Evolutionary conservation across 2,113 vertebrate species (phyloP).

Genomic region (Gobio gobio): DNA sequence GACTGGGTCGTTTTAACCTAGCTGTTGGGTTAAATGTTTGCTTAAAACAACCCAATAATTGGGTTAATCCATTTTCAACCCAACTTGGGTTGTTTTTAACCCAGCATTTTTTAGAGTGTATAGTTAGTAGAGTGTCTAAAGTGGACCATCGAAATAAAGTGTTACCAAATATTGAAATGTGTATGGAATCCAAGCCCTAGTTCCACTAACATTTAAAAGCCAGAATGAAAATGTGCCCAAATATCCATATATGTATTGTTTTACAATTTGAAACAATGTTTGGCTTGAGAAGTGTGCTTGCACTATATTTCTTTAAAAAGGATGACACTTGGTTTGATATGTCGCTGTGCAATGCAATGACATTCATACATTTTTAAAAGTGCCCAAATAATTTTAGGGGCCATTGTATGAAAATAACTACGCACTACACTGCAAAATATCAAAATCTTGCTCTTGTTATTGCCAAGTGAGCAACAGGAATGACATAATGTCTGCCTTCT

Average conservation of each 20-base stretch:
- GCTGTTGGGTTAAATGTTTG: too few relatives aligned
- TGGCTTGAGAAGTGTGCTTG: background rate
- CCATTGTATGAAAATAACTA: background rate
- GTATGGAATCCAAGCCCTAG: too few relatives aligned
- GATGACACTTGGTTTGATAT: background rate
- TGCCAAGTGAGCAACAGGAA: slow-evolving; percentile 37
- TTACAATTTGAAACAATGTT: background rate
- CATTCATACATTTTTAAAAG: background rate
- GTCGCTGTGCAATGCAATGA: background rate
- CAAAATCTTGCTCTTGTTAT: background rate
- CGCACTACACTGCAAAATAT: background rate
- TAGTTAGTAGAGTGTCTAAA: too few relatives aligned
- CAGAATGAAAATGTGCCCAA: background rate
- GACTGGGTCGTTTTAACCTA: too few relatives aligned
- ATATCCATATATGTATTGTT: background rate
- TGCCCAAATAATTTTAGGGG: background rate
- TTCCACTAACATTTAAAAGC: background rate
- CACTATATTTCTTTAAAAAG: background rate
- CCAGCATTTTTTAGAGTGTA: too few relatives aligned
- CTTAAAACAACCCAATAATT: too few relatives aligned
- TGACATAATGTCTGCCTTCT: slow-evolving; percentile 29
- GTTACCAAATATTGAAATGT: background rate
- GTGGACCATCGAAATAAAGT: too few relatives aligned
- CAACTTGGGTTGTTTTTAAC: too few relatives aligned
- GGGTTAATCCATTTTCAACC: too few relatives aligned